These are phyloP conservation scores for Diplodus puntazzo DNA, from an alignment of 2,797 vertebrate genomes.

Conservation along the genomic window DNA sequence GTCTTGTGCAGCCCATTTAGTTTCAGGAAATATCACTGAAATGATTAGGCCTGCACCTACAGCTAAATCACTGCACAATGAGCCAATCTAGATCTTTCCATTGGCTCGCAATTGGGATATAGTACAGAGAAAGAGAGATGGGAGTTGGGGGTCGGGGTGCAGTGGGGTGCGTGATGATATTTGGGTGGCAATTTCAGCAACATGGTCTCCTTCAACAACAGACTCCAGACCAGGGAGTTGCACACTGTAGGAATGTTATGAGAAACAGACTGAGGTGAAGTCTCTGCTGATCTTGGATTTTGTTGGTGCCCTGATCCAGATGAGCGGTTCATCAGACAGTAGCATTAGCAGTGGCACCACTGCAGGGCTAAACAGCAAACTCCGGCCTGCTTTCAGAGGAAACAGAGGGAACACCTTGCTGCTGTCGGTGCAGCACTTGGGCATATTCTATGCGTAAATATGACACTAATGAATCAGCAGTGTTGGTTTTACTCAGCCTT, in stretches of 20 bases:
- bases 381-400: not conserved
- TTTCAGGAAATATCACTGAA: conserved; percentile 51
- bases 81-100: conserved; percentile 37
- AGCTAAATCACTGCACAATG: conserved; percentile 60
- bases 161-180: not conserved
- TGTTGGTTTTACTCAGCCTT: not conserved
- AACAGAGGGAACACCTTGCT: not conserved
- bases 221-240: conserved; percentile 21
- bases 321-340: not conserved
- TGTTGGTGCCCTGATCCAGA: not conserved
- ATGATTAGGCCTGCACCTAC: conserved; percentile 34
- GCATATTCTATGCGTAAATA: not conserved
- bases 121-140: not conserved
- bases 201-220: conserved; percentile 9
- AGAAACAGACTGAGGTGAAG: conserved; percentile 4
- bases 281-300: not conserved
- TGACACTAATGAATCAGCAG: not conserved
- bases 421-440: not conserved
- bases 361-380: not conserved
- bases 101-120: conserved; percentile 3
- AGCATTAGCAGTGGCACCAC: not conserved
- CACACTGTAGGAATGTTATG: conserved; percentile 12
- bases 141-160: too few relatives aligned
- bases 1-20: conserved; percentile 50
- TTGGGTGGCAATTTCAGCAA: conserved; percentile 19